Base-by-base conservation (phyloP, 2,888 invertebrate genomes). In the Octonoba sinensis region DNA sequence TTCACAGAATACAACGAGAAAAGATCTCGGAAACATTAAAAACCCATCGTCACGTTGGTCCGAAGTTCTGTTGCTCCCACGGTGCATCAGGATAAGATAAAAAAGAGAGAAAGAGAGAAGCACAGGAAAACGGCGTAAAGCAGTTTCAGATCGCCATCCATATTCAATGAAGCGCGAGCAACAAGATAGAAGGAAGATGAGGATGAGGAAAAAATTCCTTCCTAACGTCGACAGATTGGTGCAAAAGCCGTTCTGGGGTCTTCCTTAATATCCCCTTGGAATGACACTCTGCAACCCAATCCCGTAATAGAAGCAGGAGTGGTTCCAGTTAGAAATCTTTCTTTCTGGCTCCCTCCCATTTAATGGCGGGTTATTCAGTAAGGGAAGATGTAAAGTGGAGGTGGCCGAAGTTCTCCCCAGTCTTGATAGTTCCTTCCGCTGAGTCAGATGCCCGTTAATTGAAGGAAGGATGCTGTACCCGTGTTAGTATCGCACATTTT, bases 121-220 rank as follows among this genome's bases (percentile, higher is more conserved):
- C 20, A 71, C 51, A 27, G 49, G 22, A 54, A 67, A 60, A 47
- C 47, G 73, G 56, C 57, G 79, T 62, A 62, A 73, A 81, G 73
- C 73, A 67, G 79, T 73, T 79, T 79, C 62, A 59, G 73, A 73
- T 81, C 73, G 73, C 79, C 79, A 81, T 81, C 79, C 79, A 81
- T 81, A 81, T 81, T 81, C 79, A 81, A 81, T 81, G 79, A 81
- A 81, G 72, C 72, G 65, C n/a, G 72, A 57, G 73, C 79, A 73
- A 79, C 79, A 81, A 73, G 79, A 81, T 74, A 69, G 76, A 77
- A 62, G 22, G 69, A 62, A 62, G 62, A 69, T 60, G 62, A 69
- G 67, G 56, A 66, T 66, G 72, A 59, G 74, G 54, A 65, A 22
- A 49, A 71, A 49, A 24, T 24, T 47, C 57, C 60, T 60, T 67